A percentile compares a stretch with the other conserved stretches of the same genome.
phyloP scores from a whole-genome alignment of 2,113 vertebrate genomes.

The Syngnathoides biaculeatus region DNA sequence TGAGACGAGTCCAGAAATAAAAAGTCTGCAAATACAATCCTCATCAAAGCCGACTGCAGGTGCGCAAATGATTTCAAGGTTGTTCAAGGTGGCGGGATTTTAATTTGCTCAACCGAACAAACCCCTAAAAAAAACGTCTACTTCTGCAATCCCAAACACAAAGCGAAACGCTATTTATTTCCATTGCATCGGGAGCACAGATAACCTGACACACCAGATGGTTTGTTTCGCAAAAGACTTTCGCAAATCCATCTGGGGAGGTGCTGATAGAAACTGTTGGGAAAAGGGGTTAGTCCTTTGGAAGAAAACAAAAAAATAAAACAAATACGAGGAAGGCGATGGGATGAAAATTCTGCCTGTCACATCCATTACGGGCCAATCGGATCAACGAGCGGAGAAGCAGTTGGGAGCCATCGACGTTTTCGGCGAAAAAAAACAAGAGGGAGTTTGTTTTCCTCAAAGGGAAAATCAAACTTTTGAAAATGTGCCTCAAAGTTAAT shows the following conservation, averaged over 20 bases:
- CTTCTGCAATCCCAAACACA: background rate
- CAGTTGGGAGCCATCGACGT: background rate
- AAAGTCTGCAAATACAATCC: background rate
- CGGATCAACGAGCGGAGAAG: background rate
- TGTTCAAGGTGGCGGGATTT: background rate
- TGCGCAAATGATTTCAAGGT: background rate
- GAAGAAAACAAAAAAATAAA: background rate
- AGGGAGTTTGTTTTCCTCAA: background rate
- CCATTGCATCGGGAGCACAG: background rate
- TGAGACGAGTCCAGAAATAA: background rate
- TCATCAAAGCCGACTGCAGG: background rate
- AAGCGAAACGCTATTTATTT: slow-evolving; percentile 18
- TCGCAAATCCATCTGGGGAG: background rate
- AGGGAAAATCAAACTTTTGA: too few species aligned
- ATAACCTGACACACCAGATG: slow-evolving; percentile 3
- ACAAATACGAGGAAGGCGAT: too few species aligned
- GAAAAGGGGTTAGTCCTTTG: background rate
- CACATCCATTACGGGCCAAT: background rate
- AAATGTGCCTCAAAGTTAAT: too few species aligned
- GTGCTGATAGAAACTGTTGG: background rate
- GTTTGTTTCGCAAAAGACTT: background rate
- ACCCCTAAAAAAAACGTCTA: background rate
- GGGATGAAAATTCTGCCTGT: background rate
- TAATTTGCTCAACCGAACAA: background rate
- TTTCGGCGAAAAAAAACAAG: background rate